phyloP scores from a whole-genome alignment of 2,888 invertebrate genomes.

The Drosophila kuntzei region DNA sequence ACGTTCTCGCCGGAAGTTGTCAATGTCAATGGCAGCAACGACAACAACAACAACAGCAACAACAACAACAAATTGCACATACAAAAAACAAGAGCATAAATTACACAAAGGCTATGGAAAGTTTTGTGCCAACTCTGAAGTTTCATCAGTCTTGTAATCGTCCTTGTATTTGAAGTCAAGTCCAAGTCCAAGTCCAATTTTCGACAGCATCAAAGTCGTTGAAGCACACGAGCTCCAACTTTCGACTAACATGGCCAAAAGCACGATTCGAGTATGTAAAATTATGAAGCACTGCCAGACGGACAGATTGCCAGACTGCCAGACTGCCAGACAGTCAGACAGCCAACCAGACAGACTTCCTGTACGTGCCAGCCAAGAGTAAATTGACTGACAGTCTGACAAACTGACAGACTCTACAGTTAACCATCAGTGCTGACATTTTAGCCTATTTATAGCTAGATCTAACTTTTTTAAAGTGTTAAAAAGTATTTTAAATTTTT shows the following conservation, averaged over 20 bases:
- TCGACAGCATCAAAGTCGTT: slow-evolving; percentile 65
- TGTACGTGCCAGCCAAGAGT: slow-evolving; percentile 31
- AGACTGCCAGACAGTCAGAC: slow-evolving; percentile 24
- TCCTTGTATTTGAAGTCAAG: slow-evolving; percentile 4
- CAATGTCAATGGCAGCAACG: slow-evolving; percentile 65
- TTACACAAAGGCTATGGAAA: slow-evolving; percentile 61
- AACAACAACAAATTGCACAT: slow-evolving; percentile 31
- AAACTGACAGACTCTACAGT: slow-evolving; percentile 38
- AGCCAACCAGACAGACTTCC: slow-evolving; percentile 35
- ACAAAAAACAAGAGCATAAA: slow-evolving; percentile 73
- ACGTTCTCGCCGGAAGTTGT: slow-evolving; percentile 64
- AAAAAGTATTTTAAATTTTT: not conserved
- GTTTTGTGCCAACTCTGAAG: slow-evolving; percentile 50
- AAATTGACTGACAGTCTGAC: slow-evolving; percentile 34
- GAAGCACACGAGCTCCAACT: slow-evolving; percentile 51
- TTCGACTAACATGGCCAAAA: slow-evolving; percentile 50
- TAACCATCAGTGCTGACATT: slow-evolving; percentile 12
- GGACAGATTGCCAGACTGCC: not conserved
- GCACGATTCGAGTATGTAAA: slow-evolving; percentile 48
- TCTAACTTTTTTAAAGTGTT: not conserved
- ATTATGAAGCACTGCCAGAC: slow-evolving; percentile 65
- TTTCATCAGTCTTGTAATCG: slow-evolving; percentile 36
- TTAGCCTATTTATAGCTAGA: not conserved
- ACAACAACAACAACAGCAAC: slow-evolving; percentile 16
- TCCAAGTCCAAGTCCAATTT: slow-evolving; percentile 44